phyloP scores from a whole-genome alignment of 2,113 vertebrate species.

The Nerophis ophidion region DNA sequence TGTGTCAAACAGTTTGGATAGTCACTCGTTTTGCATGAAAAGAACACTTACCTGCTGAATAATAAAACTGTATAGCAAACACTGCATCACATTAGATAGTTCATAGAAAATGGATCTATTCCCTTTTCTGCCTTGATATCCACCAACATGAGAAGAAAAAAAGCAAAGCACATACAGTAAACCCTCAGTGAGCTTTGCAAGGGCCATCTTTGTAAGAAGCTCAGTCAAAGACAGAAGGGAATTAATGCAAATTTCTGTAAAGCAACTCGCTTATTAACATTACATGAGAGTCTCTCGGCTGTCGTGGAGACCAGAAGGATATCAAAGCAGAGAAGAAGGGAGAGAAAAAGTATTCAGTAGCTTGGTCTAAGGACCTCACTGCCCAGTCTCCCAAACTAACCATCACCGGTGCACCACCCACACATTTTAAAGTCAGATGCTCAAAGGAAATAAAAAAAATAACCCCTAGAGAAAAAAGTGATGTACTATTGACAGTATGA shows the following conservation, averaged over 20 bases:
- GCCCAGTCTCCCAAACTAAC: background rate
- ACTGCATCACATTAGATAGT: slow-evolving; percentile 12
- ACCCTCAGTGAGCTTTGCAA: background rate
- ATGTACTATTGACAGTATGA: slow-evolving; percentile 6
- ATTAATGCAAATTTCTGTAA: slow-evolving; percentile 38
- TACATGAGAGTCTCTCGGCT: slow-evolving; percentile 4
- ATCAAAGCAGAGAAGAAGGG: slow-evolving; percentile 33
- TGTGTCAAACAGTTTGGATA: too few species aligned
- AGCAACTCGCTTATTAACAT: slow-evolving; percentile 16
- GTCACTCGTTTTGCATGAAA: slow-evolving; percentile 1
- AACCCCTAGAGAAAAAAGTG: background rate
- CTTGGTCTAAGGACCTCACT: background rate
- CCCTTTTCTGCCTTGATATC: slow-evolving; percentile 29
- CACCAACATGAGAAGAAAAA: slow-evolving; percentile 11
- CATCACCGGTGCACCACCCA: slow-evolving; percentile 6
- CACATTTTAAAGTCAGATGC: slow-evolving; percentile 27
- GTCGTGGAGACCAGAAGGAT: slow-evolving; percentile 17
- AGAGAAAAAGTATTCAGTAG: slow-evolving; percentile 23
- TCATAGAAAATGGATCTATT: background rate
- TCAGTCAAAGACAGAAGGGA: slow-evolving; percentile 10
- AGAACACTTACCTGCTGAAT: slow-evolving; percentile 68
- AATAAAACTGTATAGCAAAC: slow-evolving; percentile 43
- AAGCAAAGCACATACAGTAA: background rate
- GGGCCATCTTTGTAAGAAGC: slow-evolving; percentile 6
- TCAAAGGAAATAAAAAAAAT: slow-evolving; percentile 23